These are phyloP conservation scores for Balanococcus diminutus DNA, from an alignment of 2,888 invertebrate genomes.

Conservation along the genomic window DNA sequence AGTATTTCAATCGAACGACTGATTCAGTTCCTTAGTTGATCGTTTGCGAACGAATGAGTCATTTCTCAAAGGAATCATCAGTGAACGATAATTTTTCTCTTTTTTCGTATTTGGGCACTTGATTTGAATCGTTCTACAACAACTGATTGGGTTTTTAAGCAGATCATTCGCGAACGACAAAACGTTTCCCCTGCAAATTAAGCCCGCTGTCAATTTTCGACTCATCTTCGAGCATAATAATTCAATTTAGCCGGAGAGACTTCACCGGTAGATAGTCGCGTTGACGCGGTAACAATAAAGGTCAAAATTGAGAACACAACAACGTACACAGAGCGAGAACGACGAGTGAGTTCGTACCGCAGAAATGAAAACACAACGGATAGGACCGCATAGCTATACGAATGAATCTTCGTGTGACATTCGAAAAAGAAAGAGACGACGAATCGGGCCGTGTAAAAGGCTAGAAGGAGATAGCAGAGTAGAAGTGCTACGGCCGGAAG, in stretches of 20 bases:
- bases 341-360: background rate
- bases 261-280: background rate
- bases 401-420: background rate
- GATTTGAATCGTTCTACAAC: no score
- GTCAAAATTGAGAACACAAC: background rate
- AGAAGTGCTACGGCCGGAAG: constrained; percentile 47
- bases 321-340: background rate
- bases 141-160: no score
- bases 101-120: background rate
- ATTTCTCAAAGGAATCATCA: background rate
- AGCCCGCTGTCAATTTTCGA: background rate
- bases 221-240: background rate
- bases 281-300: background rate
- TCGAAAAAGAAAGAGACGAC: background rate
- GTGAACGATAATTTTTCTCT: background rate
- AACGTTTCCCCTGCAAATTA: no score
- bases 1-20: background rate
- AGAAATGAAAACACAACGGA: background rate
- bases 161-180: background rate
- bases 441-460: background rate
- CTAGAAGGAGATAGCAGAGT: background rate
- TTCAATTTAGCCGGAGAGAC: background rate
- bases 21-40: background rate
- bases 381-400: background rate
- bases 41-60: background rate